Conservation (phyloP, 2,888 invertebrate genomes). For the Melikaiella ostensackeni region DNA sequence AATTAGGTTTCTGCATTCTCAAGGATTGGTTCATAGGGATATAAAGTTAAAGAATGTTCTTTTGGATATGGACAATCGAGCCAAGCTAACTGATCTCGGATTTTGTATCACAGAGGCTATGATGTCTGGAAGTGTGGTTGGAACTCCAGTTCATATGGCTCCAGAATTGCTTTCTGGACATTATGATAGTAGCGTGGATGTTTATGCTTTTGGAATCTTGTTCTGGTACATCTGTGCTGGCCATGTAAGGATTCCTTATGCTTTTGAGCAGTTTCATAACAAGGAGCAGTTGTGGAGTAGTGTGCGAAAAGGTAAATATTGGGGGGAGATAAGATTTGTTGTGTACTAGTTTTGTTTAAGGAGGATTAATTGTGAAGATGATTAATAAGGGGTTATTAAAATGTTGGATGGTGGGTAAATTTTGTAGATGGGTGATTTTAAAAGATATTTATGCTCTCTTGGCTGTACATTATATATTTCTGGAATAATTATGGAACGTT, state of each 20-base stretch:
- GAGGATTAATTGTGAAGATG: too few species aligned
- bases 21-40: constrained; percentile 91
- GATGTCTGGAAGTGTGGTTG: constrained; percentile 93
- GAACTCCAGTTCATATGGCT: constrained; percentile 94
- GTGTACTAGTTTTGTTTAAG: too few species aligned
- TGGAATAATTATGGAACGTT: too few species aligned
- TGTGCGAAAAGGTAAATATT: constrained; percentile 85
- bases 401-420: too few species aligned
- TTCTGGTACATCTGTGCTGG: constrained; percentile 95
- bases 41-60: constrained; percentile 94
- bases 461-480: too few species aligned
- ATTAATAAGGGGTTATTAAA: too few species aligned
- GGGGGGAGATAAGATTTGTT: constrained; percentile 1
- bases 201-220: constrained; percentile 93
- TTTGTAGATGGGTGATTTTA: neutral
- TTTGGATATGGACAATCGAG: constrained; percentile 85
- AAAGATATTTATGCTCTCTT: constrained; percentile 21
- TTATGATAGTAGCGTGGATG: constrained; percentile 91
- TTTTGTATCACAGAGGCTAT: constrained; percentile 94
- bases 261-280: constrained; percentile 90
- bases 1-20: constrained; percentile 91
- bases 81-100: constrained; percentile 91
- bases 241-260: constrained; percentile 86
- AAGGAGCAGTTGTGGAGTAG: constrained; percentile 92
- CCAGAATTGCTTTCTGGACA: constrained; percentile 90